A percentile compares a stretch with the other conserved stretches of the same genome.
Conservation (phyloP, 2,888 invertebrate genomes). For the Malacosoma neustria region DNA sequence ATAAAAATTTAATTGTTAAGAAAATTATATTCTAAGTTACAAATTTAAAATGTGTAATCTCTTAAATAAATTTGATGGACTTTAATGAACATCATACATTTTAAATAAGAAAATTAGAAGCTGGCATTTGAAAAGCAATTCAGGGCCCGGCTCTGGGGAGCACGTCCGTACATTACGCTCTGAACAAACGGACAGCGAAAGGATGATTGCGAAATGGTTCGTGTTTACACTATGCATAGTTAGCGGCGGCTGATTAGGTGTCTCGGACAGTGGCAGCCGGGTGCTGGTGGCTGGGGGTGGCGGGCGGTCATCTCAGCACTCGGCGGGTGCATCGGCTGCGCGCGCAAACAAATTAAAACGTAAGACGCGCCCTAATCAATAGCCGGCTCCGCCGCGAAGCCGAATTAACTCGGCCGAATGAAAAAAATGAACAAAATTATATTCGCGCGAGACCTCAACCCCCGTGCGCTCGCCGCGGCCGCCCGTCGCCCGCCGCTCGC, state of each 20-base stretch:
- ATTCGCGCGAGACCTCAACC: conserved; percentile 70
- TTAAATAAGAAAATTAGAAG: background rate
- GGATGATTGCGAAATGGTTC: conserved; percentile 54
- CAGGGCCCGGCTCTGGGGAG: no score
- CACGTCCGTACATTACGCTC: background rate
- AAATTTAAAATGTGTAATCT: no score
- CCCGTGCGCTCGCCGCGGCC: conserved; percentile 22
- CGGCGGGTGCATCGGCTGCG: conserved; percentile 70
- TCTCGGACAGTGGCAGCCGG: conserved; percentile 16
- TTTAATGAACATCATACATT: background rate
- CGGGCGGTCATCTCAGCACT: conserved; percentile 58
- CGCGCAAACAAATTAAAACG: conserved; percentile 75
- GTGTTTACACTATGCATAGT: conserved; percentile 54
- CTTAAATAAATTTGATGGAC: background rate
- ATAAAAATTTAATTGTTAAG: no score
- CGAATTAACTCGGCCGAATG: conserved; percentile 74
- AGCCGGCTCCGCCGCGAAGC: conserved; percentile 70
- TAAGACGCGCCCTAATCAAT: conserved; percentile 76
- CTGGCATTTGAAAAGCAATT: background rate
- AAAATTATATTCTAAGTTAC: no score
- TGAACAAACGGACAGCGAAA: background rate
- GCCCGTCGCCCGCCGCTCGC: conserved; percentile 27
- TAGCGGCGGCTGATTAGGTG: conserved; percentile 61
- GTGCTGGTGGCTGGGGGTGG: conserved; percentile 21
- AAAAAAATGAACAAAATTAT: conserved; percentile 75